Evolutionary conservation across 2,113 vertebrate species (phyloP).

Genomic region (Phylloscopus trochilus): DNA sequence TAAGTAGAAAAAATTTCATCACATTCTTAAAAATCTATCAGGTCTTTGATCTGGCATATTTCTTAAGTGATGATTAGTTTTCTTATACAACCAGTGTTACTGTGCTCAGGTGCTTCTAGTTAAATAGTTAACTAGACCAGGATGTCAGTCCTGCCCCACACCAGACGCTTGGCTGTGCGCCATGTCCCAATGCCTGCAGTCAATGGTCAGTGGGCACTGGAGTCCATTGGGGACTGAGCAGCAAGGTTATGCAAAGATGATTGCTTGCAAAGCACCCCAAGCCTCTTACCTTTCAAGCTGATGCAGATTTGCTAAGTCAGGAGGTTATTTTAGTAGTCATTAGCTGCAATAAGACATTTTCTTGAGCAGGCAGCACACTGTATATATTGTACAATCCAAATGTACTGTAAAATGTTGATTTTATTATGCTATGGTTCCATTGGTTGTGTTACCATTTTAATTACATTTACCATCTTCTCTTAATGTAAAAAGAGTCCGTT

Average conservation of each 20-base stretch:
- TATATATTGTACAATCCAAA: background rate
- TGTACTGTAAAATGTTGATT: background rate
- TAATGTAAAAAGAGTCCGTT: conserved; percentile 30
- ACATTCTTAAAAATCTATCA: background rate
- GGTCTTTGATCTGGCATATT: background rate
- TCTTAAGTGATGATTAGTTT: background rate
- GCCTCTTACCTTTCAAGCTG: background rate
- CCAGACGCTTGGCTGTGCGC: background rate
- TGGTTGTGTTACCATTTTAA: background rate
- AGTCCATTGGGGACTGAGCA: background rate
- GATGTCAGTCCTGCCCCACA: background rate
- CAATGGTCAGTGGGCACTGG: background rate
- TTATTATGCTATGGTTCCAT: background rate
- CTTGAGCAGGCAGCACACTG: background rate
- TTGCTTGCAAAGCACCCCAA: background rate
- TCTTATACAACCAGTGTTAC: background rate
- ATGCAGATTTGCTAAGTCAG: background rate
- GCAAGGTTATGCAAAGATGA: rapidly evolving
- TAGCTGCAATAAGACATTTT: background rate
- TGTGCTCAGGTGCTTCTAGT: background rate
- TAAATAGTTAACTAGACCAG: background rate
- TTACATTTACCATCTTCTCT: conserved; percentile 19
- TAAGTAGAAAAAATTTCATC: background rate
- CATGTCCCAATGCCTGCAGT: background rate
- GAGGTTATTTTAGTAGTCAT: background rate